These are phyloP conservation scores for Pyrrhosoma nymphula DNA, from an alignment of 2,888 invertebrate species.

Conservation along the genomic window DNA sequence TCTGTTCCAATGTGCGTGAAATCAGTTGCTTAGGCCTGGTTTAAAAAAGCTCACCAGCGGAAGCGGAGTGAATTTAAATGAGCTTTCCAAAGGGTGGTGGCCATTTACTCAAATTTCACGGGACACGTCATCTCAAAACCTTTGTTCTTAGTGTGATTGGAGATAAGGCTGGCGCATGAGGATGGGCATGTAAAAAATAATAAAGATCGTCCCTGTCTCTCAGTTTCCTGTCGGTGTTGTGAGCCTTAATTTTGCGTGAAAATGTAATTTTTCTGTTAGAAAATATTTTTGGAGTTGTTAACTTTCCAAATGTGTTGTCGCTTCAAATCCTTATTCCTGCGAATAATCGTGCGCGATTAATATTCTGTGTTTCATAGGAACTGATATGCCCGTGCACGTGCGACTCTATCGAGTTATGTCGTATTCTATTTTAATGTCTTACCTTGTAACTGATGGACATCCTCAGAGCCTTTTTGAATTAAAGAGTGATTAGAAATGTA, in stretches of 20 bases:
- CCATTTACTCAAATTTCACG: conserved; percentile 32
- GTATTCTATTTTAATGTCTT: too few species aligned
- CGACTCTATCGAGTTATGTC: too few species aligned
- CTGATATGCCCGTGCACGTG: too few species aligned
- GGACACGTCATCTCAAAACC: background rate
- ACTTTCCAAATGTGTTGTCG: background rate
- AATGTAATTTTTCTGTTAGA: background rate
- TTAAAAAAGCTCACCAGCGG: background rate
- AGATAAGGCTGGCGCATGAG: background rate
- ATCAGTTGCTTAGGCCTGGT: background rate
- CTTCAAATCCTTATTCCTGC: background rate
- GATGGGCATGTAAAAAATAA: background rate
- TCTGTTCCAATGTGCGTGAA: conserved; percentile 6
- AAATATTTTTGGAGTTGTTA: background rate
- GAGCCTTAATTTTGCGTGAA: too few species aligned
- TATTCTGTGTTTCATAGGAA: too few species aligned
- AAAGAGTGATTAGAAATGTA: too few species aligned
- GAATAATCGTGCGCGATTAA: too few species aligned
- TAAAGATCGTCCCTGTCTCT: too few species aligned
- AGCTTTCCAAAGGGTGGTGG: background rate
- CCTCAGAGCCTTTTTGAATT: too few species aligned
- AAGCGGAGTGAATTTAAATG: conserved; percentile 28
- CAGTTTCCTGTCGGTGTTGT: too few species aligned
- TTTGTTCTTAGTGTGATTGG: background rate
- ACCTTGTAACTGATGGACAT: too few species aligned